Conservation (phyloP, 2,797 vertebrate genomes). For the Megalops cyprinoides region DNA sequence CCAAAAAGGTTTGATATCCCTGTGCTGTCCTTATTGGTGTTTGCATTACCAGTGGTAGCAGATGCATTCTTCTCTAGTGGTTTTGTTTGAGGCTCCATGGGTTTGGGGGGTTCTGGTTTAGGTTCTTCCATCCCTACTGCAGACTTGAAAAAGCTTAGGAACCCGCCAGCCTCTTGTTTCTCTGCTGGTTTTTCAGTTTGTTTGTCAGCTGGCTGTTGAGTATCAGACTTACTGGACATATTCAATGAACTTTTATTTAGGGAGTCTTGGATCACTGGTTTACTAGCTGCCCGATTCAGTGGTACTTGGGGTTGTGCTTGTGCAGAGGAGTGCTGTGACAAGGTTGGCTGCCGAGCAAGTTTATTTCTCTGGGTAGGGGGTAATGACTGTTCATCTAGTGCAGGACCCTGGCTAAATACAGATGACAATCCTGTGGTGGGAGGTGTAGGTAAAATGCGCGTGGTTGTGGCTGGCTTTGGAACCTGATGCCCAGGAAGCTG, state of each 20-base stretch:
- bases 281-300: slow-evolving; percentile 49
- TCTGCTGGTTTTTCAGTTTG: slow-evolving; percentile 55
- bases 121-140: slow-evolving; percentile 75
- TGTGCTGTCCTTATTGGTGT: slow-evolving; percentile 69
- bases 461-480: slow-evolving; percentile 42
- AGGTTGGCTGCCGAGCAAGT: slow-evolving; percentile 68
- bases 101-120: slow-evolving; percentile 54
- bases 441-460: slow-evolving; percentile 62
- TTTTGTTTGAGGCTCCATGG: slow-evolving; percentile 44
- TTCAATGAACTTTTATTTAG: slow-evolving; percentile 73
- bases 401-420: slow-evolving; percentile 44
- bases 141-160: slow-evolving; percentile 86
- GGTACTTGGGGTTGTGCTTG: slow-evolving; percentile 47
- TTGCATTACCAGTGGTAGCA: slow-evolving; percentile 46
- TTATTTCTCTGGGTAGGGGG: slow-evolving; percentile 63
- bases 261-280: slow-evolving; percentile 57
- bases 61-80: slow-evolving; percentile 55
- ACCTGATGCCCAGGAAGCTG: slow-evolving; percentile 49
- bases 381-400: slow-evolving; percentile 38
- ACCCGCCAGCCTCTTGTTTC: slow-evolving; percentile 74
- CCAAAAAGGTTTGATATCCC: slow-evolving; percentile 82
- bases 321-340: slow-evolving; percentile 62
- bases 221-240: slow-evolving; percentile 62
- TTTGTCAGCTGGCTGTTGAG: slow-evolving; percentile 57
- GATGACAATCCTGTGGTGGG: slow-evolving; percentile 43